Evolutionary conservation across 1,140 invertebrate genomes (phyloP), one percentile per base, ranked within the genome.

Genomic region (Eumeta japonica): DNA sequence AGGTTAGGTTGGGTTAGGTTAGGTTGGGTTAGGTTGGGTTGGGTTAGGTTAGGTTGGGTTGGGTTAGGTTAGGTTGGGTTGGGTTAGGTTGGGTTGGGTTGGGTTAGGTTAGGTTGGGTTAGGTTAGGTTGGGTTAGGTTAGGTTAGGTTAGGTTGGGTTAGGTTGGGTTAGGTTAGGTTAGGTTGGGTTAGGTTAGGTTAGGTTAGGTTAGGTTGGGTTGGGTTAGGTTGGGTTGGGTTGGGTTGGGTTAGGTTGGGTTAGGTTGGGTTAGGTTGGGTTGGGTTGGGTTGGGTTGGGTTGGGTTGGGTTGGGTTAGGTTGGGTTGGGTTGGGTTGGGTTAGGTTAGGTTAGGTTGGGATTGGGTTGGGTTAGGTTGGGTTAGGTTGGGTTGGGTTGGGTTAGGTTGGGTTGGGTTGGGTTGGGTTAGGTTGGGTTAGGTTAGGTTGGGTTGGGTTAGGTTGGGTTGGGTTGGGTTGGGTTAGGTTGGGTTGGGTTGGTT

Each of bases 371-470:
- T 29, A 29, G 28, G 28, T 29, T 29, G 13, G 28, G 28, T 29
- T 29, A 29, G 31, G 28, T 39, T 37, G 35, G 3, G 29, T 39
- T 35, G 14, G 37, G 37, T 39, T 39, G 35, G 37, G 31, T 39
- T 39, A 39, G 37, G 37, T 39, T 2, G 35, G 37, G 37, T 39
- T 39, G 35, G 24, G 37, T 39, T 1, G 35, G 30, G 37, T 39
- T 39, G 35, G 37, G 37, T 39, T 37, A 39, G 37, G 37, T 39
- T 39, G 35, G 37, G 37, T 37, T 39, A 39, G 31, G 37, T 39
- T 39, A 37, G 37, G 31, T 39, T 39, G 35, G 37, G 37, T 39
- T 39, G 35, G 37, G 31, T 37, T 39, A 39, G 31, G 37, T 37
- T 34, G 30, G 36, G 36, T 37, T 37, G 30, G 30, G 36, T 24